Conservation (phyloP, 1,140 invertebrate genomes). For the Drosophila sp. region DNA sequence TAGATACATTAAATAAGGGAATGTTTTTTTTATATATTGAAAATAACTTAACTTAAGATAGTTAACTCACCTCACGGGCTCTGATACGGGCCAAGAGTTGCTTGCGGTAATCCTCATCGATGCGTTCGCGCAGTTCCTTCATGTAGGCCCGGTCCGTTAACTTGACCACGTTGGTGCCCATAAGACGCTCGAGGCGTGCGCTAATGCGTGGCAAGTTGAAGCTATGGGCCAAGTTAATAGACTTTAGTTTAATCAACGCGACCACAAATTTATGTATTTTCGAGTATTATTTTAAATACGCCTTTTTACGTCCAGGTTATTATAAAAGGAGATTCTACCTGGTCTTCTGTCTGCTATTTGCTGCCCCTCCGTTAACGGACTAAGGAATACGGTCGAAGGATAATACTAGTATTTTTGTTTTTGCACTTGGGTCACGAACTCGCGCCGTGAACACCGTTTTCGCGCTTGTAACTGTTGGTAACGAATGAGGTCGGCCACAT, state of each 20-base stretch:
- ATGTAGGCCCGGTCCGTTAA: conserved; percentile 88
- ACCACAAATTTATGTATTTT: too few relatives aligned
- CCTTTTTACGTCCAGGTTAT: conserved; percentile 9
- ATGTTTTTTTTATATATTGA: too few relatives aligned
- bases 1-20: too few relatives aligned
- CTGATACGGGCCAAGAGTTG: conserved; percentile 86
- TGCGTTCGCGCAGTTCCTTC: conserved; percentile 86
- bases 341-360: neutral
- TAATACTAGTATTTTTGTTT: conserved; percentile 32
- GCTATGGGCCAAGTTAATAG: conserved; percentile 70
- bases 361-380: conserved; percentile 4
- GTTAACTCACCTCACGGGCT: conserved; percentile 86
- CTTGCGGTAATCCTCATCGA: conserved; percentile 87
- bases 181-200: conserved; percentile 86
- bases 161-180: conserved; percentile 88
- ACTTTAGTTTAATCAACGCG: conserved; percentile 20
- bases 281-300: neutral
- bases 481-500: conserved; percentile 76
- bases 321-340: conserved; percentile 1
- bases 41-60: too few relatives aligned
- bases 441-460: conserved; percentile 57
- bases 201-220: conserved; percentile 86
- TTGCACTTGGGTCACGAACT: conserved; percentile 42
- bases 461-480: conserved; percentile 77
- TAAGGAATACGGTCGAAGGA: conserved; percentile 20